These are phyloP conservation scores for Apodemus sylvaticus DNA, from an alignment of 2,113 vertebrate species.

Conservation along the genomic window DNA sequence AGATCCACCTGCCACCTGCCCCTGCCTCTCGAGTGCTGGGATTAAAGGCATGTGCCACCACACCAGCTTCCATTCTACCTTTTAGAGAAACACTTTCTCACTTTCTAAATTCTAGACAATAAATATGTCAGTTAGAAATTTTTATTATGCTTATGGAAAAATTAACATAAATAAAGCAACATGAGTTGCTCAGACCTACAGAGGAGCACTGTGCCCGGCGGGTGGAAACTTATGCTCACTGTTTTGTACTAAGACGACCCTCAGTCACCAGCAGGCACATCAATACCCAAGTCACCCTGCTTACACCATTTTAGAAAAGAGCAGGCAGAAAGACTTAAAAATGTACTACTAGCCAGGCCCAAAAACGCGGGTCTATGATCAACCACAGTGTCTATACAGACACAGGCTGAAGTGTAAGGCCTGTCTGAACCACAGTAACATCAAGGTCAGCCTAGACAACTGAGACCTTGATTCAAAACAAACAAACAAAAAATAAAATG, in stretches of 20 bases:
- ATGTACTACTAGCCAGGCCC: background rate
- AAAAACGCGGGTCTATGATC: background rate
- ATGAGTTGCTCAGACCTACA: background rate
- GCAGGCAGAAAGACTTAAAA: background rate
- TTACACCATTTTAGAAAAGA: background rate
- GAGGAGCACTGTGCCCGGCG: background rate
- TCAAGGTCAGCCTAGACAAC: background rate
- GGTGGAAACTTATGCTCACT: no score
- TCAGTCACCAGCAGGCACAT: background rate
- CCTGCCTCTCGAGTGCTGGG: no score
- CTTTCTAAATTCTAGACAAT: slow-evolving; percentile 2
- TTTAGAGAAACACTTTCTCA: background rate
- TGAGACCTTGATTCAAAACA: background rate
- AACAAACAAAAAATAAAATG: background rate
- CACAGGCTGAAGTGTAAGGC: background rate
- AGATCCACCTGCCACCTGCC: no score
- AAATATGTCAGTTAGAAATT: background rate
- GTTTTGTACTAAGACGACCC: background rate
- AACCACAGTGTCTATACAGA: background rate
- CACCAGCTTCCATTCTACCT: background rate
- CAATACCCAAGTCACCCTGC: fast-evolving
- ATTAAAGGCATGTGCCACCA: background rate
- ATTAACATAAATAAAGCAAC: background rate
- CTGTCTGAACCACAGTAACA: no score
- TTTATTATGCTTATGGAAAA: background rate